These are phyloP conservation scores for Myopa testacea DNA, from an alignment of 2,888 invertebrate species.

Conservation along the genomic window DNA sequence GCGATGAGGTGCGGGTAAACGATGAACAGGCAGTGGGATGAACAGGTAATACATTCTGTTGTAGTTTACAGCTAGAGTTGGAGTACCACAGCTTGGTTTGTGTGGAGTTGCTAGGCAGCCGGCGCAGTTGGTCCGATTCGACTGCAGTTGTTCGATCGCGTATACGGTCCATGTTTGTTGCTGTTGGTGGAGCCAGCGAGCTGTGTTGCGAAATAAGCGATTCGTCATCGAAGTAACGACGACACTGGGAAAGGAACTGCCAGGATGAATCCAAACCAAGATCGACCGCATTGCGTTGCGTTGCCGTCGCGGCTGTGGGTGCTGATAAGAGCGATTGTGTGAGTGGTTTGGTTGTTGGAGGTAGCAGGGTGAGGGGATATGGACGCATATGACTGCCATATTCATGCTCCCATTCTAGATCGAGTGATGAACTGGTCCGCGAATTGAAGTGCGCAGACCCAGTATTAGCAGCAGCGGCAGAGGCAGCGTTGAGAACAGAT, in stretches of 20 bases:
- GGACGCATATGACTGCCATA: slow-evolving; percentile 51
- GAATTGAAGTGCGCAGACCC: slow-evolving; percentile 69
- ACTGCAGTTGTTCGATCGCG: slow-evolving; percentile 10
- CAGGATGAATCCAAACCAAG: slow-evolving; percentile 45
- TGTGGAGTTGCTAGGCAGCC: not conserved
- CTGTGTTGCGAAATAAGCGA: slow-evolving; percentile 51
- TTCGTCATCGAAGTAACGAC: slow-evolving; percentile 47
- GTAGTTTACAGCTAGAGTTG: slow-evolving; percentile 3
- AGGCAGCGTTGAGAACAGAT: slow-evolving; percentile 54
- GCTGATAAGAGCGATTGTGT: not conserved
- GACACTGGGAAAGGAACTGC: slow-evolving; percentile 49
- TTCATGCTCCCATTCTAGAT: slow-evolving; percentile 80
- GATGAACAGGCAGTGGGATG: slow-evolving; percentile 49
- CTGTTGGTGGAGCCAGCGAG: slow-evolving; percentile 12
- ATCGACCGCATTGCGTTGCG: slow-evolving; percentile 1
- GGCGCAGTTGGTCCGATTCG: not conserved
- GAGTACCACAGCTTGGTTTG: not conserved
- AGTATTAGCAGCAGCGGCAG: slow-evolving; percentile 25
- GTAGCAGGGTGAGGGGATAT: slow-evolving; percentile 44
- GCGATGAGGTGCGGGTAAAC: slow-evolving; percentile 65
- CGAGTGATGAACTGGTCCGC: slow-evolving; percentile 75
- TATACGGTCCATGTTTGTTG: not conserved
- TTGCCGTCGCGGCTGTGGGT: not conserved
- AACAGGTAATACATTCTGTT: slow-evolving; percentile 45
- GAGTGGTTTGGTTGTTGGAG: slow-evolving; percentile 37